These are phyloP conservation scores for Dasyurus viverrinus DNA, from an alignment of 2,113 vertebrate species.

Conservation along the genomic window DNA sequence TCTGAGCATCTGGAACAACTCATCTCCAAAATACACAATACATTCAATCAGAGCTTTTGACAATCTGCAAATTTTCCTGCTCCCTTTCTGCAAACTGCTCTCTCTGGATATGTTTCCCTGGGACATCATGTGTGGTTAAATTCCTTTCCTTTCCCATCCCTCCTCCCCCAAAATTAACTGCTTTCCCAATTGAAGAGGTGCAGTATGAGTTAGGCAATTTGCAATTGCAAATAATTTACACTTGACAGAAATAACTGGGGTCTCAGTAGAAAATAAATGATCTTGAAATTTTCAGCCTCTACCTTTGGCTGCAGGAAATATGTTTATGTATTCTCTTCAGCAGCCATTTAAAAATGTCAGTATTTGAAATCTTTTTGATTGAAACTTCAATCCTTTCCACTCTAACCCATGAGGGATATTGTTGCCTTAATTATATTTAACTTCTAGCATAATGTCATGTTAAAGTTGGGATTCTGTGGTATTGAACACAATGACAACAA, in stretches of 20 bases:
- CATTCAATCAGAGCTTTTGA: background rate
- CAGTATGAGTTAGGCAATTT: background rate
- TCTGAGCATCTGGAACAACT: background rate
- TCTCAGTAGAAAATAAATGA: background rate
- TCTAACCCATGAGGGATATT: background rate
- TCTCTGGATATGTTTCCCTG: background rate
- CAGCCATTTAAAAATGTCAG: conserved; percentile 22
- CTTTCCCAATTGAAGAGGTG: background rate
- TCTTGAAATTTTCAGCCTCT: background rate
- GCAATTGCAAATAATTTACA: background rate
- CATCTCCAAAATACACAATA: background rate
- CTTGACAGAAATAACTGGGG: background rate
- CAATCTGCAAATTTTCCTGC: background rate
- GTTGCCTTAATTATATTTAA: background rate
- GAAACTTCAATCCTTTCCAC: background rate
- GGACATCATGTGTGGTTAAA: background rate
- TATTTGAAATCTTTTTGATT: conserved; percentile 1
- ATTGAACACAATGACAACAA: background rate
- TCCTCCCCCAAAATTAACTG: no score
- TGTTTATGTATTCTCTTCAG: background rate
- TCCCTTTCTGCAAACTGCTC: background rate
- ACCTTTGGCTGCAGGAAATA: background rate
- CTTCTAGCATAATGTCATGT: background rate
- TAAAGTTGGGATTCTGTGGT: background rate
- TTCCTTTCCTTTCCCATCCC: background rate